These are phyloP conservation scores for Echinops telfairi DNA, from an alignment of 2,113 vertebrate genomes.

Conservation along the genomic window DNA sequence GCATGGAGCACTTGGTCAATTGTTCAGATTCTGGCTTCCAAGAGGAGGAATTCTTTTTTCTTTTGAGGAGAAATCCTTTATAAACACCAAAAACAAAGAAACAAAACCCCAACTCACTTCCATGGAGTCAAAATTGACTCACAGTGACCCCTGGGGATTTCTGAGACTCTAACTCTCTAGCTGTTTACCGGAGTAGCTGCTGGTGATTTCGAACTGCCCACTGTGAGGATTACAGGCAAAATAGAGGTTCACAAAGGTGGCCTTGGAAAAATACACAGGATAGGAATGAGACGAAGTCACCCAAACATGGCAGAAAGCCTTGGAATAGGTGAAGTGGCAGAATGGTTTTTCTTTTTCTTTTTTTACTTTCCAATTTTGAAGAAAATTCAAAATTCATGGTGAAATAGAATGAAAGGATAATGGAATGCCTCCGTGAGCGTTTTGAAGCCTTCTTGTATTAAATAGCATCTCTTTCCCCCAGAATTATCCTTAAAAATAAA, in stretches of 20 bases:
- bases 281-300: slow-evolving; percentile 5
- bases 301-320: not conserved
- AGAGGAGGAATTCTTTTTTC: slow-evolving; percentile 33
- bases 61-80: slow-evolving; percentile 1
- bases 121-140: too few relatives aligned
- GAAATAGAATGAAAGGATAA: too few relatives aligned
- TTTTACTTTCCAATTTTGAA: slow-evolving; percentile 5
- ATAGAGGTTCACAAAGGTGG: slow-evolving; percentile 13
- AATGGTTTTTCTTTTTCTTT: not conserved
- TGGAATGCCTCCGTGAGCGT: too few relatives aligned
- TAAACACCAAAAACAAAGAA: not conserved
- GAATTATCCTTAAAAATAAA: not conserved
- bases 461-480: slow-evolving; percentile 33
- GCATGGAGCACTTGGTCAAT: not conserved
- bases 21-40: slow-evolving; percentile 30
- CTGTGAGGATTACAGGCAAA: not conserved
- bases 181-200: too few relatives aligned
- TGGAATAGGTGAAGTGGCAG: not conserved
- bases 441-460: not conserved
- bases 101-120: too few relatives aligned
- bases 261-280: not conserved
- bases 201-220: too few relatives aligned
- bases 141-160: too few relatives aligned
- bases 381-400: too few relatives aligned
- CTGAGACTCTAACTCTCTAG: too few relatives aligned